Percentiles rank a stretch among this genome's conserved stretches.
Conservation (phyloP, 2,113 vertebrate genomes). For the Phylloscopus trochilus region DNA sequence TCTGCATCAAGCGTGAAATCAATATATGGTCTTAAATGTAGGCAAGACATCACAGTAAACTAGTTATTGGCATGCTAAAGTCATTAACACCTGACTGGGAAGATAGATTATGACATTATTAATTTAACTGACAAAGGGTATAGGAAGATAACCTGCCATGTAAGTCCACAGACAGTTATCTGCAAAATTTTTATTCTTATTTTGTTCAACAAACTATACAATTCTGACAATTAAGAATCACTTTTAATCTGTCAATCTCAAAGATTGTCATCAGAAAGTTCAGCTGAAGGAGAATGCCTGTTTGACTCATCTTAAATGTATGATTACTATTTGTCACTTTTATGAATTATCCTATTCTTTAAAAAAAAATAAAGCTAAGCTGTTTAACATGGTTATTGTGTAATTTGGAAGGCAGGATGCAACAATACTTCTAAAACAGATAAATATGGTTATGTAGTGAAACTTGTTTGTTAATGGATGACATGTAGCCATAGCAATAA, state of each 20-base stretch:
- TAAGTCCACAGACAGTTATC: slow-evolving; percentile 37
- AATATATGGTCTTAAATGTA: slow-evolving; percentile 47
- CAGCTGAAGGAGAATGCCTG: slow-evolving; percentile 64
- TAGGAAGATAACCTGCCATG: slow-evolving; percentile 34
- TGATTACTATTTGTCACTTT: slow-evolving; percentile 64
- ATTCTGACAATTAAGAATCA: slow-evolving; percentile 69
- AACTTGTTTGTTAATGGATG: slow-evolving; percentile 62
- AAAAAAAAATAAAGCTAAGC: slow-evolving; percentile 60
- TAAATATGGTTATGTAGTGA: slow-evolving; percentile 40
- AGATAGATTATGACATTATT: slow-evolving; percentile 60
- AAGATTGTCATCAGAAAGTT: slow-evolving; percentile 74
- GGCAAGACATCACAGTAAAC: slow-evolving; percentile 49
- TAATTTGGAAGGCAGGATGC: slow-evolving; percentile 58
- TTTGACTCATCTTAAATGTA: slow-evolving; percentile 61
- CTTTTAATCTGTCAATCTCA: slow-evolving; percentile 71
- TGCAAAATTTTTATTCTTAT: slow-evolving; percentile 61
- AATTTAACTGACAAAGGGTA: slow-evolving; percentile 52
- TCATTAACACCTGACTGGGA: slow-evolving; percentile 51
- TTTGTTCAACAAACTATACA: slow-evolving; percentile 47
- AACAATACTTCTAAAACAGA: slow-evolving; percentile 54
- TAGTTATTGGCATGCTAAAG: slow-evolving; percentile 55
- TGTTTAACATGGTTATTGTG: slow-evolving; percentile 68
- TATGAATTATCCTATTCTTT: slow-evolving; percentile 57
- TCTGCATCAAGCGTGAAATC: slow-evolving; percentile 54
- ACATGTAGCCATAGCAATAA: slow-evolving; percentile 56